Conservation (phyloP, 1,140 invertebrate genomes). For the Brachystomella parvula region DNA sequence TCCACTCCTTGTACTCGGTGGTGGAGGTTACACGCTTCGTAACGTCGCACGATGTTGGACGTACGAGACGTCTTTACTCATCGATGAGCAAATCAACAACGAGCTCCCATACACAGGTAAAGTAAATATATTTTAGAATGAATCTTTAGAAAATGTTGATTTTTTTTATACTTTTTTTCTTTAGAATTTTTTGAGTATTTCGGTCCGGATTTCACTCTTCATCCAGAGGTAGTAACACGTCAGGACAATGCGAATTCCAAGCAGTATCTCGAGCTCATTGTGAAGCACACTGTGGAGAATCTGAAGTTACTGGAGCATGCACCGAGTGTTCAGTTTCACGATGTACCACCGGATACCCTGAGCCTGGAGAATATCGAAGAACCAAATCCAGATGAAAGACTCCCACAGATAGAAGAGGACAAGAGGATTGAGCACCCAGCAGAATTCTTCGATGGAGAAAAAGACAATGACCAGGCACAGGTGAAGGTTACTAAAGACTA, state of each 20-base stretch:
- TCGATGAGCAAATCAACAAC: constrained; percentile 83
- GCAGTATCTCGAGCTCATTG: constrained; percentile 80
- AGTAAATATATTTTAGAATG: constrained; percentile 1
- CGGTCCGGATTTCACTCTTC: constrained; percentile 85
- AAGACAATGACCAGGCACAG: constrained; percentile 46
- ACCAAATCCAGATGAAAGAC: constrained; percentile 66
- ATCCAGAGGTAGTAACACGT: constrained; percentile 74
- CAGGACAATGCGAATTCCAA: constrained; percentile 88
- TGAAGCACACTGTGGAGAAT: constrained; percentile 75
- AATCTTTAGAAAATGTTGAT: too few relatives aligned
- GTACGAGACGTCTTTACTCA: constrained; percentile 89
- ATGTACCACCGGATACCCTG: constrained; percentile 64
- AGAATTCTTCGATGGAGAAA: constrained; percentile 87
- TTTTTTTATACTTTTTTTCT: constrained; percentile 3
- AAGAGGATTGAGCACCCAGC: constrained; percentile 77
- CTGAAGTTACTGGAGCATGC: constrained; percentile 81
- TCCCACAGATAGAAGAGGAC: constrained; percentile 70
- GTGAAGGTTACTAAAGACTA: constrained; percentile 40
- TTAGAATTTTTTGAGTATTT: constrained; percentile 89
- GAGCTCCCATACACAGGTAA: constrained; percentile 74
- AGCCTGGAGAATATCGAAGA: constrained; percentile 52
- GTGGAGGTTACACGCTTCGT: constrained; percentile 91
- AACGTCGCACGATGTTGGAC: constrained; percentile 99
- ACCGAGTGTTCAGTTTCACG: constrained; percentile 84
- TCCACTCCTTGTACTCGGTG: constrained; percentile 89